Evolutionary conservation across 2,797 vertebrate species (phyloP), one percentile per base, ranked within the genome.

Genomic region (Myotis planiceps): DNA sequence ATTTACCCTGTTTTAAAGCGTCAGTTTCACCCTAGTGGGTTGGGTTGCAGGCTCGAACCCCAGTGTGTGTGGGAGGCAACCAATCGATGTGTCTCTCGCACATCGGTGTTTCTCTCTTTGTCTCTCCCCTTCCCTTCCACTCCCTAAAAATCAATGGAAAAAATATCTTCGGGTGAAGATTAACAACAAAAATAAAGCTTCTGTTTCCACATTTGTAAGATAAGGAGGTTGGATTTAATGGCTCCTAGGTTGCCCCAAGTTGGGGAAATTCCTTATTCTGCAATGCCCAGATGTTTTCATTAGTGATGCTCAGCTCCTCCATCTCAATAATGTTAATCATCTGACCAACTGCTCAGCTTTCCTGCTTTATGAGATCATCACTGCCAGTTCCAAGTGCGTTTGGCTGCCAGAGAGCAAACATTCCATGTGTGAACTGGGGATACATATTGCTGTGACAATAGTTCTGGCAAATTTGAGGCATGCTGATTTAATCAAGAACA

Each of bases 341-440:
- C 88, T 96, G 96, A 97, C 89, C 84, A 60, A 94, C 88, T 94
- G 92, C 85, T 96, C 96, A 85, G 89, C 88, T 95, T 93, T 87
- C 90, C 90, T 90, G 94, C 95, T 90, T 74, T 51, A 53, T 94
- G 96, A 97, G 90, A 47, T 96, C 96, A 96, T 55, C 94, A 25
- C 68, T 51, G 92, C 94, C 92, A 45, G 91, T 79, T 85, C 93
- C 92, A 94, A 95, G 86, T 93, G 69, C 82, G 9, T 71, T 86
- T 95, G 88, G 91, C 88, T 96, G 90, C 92, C 92, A 94, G 88
- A 86, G 74, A 95, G 76, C 95, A 97, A 96, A 94, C 88, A 72
- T 89, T 87, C 90, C 45, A 15, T 42, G 72, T 75, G 65, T 92
- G 94, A 96, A 85, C 39, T 55, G 32, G 90, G 71, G 74, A 60